Conservation (phyloP, 2,888 invertebrate genomes). For the Slavum lentiscoides region DNA sequence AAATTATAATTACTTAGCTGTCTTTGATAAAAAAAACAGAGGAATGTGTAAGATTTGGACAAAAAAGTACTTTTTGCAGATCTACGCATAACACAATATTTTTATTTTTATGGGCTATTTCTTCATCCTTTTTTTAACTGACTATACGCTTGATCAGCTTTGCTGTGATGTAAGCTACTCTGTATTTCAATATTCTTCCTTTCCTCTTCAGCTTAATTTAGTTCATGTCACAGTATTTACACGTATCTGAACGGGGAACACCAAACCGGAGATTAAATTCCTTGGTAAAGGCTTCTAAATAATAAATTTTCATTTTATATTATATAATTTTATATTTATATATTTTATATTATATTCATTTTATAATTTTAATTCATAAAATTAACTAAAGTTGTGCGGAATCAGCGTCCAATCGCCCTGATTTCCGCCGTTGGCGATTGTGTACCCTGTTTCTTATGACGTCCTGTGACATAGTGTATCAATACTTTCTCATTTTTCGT, state of each 20-base stretch:
- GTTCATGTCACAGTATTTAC: slow-evolving; percentile 30
- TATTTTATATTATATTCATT: no score
- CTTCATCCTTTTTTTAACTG: slow-evolving; percentile 21
- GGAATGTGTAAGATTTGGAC: slow-evolving; percentile 50
- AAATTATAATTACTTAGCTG: slow-evolving; percentile 50
- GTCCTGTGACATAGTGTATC: no score
- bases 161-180: slow-evolving; percentile 39
- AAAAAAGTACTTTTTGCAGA: slow-evolving; percentile 50
- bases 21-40: slow-evolving; percentile 47
- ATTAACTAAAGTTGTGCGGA: no score
- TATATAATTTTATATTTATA: no score
- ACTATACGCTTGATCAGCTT: slow-evolving; percentile 31
- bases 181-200: slow-evolving; percentile 32
- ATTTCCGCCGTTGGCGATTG: no score
- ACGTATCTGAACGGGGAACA: slow-evolving; percentile 11
- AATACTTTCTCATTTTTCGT: no score
- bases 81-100: slow-evolving; percentile 31
- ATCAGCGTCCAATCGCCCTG: no score
- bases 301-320: no score
- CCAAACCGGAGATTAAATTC: slow-evolving; percentile 34
- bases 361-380: no score
- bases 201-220: slow-evolving; percentile 24
- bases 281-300: no score
- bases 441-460: no score
- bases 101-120: background rate